These are phyloP conservation scores for Drosophila pruinosa DNA, from an alignment of 1,140 invertebrate genomes.

Conservation along the genomic window DNA sequence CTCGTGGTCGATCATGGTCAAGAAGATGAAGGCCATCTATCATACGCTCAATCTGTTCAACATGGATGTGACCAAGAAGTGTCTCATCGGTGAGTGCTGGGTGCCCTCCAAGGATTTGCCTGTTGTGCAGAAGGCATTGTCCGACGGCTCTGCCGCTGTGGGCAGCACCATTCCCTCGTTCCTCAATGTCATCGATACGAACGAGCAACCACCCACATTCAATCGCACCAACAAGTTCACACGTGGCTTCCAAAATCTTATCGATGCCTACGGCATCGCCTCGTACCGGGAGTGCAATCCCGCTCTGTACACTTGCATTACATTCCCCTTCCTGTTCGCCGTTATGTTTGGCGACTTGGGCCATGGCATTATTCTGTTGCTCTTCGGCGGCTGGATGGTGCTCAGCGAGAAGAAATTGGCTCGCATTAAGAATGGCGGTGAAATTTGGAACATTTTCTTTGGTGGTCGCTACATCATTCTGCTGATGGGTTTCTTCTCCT, in stretches of 20 bases:
- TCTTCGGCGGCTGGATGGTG: conserved; percentile 87
- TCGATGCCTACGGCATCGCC: conserved; percentile 97
- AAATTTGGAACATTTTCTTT: conserved; percentile 99
- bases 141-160: conserved; percentile 95
- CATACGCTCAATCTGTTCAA: conserved; percentile 95
- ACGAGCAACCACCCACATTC: conserved; percentile 97
- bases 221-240: conserved; percentile 98
- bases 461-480: conserved; percentile 98
- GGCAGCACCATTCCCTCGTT: conserved; percentile 98
- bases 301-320: conserved; percentile 86
- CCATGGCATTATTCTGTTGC: conserved; percentile 87
- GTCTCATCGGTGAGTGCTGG: conserved; percentile 99
- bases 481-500: conserved; percentile 95
- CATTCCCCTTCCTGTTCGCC: conserved; percentile 90
- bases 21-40: conserved; percentile 97
- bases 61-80: conserved; percentile 95
- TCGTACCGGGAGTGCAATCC: conserved; percentile 93
- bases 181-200: conserved; percentile 95
- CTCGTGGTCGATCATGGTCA: conserved; percentile 95
- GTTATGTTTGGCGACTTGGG: conserved; percentile 91
- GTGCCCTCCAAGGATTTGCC: conserved; percentile 94
- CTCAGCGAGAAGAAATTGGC: conserved; percentile 87
- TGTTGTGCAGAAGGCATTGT: conserved; percentile 95
- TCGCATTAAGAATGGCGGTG: conserved; percentile 85
- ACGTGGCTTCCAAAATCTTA: conserved; percentile 96